These are phyloP conservation scores for Nymphalis polychloros DNA, from an alignment of 2,888 invertebrate species.

Conservation along the genomic window DNA sequence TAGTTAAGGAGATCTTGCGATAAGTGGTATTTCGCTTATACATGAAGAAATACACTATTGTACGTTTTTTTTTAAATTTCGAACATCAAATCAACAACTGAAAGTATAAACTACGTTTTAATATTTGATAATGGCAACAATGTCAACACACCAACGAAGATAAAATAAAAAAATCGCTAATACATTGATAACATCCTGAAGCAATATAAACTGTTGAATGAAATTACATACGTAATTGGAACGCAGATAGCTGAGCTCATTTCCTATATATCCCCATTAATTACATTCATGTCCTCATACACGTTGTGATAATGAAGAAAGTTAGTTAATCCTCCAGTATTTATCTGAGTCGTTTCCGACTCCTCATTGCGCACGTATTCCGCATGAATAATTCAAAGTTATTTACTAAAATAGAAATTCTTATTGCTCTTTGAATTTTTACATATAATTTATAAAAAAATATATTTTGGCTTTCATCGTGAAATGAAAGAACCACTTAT, in stretches of 20 bases:
- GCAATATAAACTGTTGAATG: conserved; percentile 24
- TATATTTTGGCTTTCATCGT: background rate
- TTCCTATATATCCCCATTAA: conserved; percentile 33
- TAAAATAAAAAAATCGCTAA: conserved; percentile 5
- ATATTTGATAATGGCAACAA: conserved; percentile 1
- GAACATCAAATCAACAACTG: no score
- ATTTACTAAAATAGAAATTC: conserved; percentile 43
- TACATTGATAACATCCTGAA: conserved; percentile 23
- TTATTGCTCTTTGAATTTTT: conserved; percentile 10
- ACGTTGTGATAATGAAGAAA: conserved; percentile 34
- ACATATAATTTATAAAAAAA: conserved; percentile 1
- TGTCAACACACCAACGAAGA: conserved; percentile 4
- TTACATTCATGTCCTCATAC: conserved; percentile 33
- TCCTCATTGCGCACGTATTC: conserved; percentile 39
- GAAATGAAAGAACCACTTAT: background rate
- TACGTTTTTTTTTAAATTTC: no score
- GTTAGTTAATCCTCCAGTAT: conserved; percentile 36
- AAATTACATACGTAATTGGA: conserved; percentile 32
- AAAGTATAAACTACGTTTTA: no score
- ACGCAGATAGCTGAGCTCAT: conserved; percentile 26
- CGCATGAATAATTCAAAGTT: conserved; percentile 54
- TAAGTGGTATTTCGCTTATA: no score
- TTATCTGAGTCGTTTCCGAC: conserved; percentile 43
- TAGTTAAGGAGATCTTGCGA: no score
- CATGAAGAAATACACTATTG: no score